A percentile compares a stretch with the other conserved stretches of the same genome.
phyloP scores from a whole-genome alignment of 2,888 invertebrate species.

The Cheilosia vernalis region DNA sequence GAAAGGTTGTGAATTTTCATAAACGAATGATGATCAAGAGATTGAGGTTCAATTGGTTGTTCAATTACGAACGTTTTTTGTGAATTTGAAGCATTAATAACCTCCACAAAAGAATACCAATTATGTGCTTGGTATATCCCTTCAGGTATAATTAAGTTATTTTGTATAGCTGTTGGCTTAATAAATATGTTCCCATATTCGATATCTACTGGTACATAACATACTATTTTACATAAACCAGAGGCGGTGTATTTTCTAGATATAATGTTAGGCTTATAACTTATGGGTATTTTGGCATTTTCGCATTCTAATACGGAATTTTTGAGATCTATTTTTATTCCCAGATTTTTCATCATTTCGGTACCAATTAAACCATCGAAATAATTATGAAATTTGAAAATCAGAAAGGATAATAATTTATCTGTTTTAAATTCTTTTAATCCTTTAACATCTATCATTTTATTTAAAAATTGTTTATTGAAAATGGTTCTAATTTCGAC shows the following conservation, averaged over 20 bases:
- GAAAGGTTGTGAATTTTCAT: constrained; percentile 22
- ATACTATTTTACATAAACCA: too few relatives aligned
- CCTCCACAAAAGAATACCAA: too few relatives aligned
- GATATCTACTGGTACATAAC: too few relatives aligned
- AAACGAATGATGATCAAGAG: constrained; percentile 9
- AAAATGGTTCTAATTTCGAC: constrained; percentile 39
- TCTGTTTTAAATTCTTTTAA: constrained; percentile 41
- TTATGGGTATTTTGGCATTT: constrained; percentile 29
- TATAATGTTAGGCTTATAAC: constrained; percentile 8
- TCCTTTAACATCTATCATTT: constrained; percentile 31
- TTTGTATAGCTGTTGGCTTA: background rate
- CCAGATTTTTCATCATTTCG: constrained; percentile 48
- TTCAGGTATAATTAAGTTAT: too few relatives aligned
- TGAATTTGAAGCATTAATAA: background rate
- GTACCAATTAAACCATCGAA: constrained; percentile 68
- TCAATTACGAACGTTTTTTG: constrained; percentile 34
- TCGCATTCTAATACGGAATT: constrained; percentile 46
- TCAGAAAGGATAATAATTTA: constrained; percentile 16
- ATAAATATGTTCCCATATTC: too few relatives aligned
- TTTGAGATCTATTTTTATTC: constrained; percentile 50
- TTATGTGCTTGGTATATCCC: too few relatives aligned
- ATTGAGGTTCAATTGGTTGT: constrained; percentile 46
- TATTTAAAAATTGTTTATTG: constrained; percentile 2
- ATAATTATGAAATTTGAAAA: constrained; percentile 63
- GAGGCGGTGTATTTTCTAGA: too few relatives aligned